These are phyloP conservation scores for Acridotheres tristis DNA, from an alignment of 2,797 vertebrate species.

Conservation along the genomic window DNA sequence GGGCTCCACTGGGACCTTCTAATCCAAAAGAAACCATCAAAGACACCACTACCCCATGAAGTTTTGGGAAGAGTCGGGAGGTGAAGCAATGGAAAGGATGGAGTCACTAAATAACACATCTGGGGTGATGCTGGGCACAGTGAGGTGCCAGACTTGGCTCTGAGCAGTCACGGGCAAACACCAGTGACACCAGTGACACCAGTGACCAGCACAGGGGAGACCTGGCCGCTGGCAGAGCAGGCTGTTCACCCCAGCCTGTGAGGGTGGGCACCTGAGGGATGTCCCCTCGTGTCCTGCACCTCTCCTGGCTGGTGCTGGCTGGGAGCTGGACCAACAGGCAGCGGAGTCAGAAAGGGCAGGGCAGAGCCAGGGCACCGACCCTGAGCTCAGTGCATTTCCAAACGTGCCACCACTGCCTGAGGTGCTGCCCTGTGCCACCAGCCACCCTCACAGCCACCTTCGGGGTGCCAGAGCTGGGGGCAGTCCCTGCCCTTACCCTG, in stretches of 20 bases:
- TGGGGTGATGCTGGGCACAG: background rate
- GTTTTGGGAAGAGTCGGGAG: background rate
- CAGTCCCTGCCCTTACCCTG: background rate
- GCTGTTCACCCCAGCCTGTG: background rate
- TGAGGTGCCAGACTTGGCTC: background rate
- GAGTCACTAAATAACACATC: background rate
- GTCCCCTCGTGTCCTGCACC: background rate
- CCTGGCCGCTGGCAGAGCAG: fast-evolving
- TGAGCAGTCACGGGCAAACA: background rate
- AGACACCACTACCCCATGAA: background rate
- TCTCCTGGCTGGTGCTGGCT: background rate
- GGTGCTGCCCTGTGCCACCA: background rate
- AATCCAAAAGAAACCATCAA: background rate
- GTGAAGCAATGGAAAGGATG: background rate
- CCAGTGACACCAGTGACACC: background rate
- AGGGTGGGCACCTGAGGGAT: background rate
- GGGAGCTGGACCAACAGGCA: background rate
- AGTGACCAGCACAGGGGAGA: background rate
- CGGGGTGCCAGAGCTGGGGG: background rate
- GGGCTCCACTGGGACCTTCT: background rate
- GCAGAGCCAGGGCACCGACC: background rate
- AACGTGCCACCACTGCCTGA: fast-evolving
- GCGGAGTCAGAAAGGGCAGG: background rate
- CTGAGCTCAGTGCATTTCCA: background rate
- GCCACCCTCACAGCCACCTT: background rate